A percentile compares a stretch with the other conserved stretches of the same genome.
phyloP scores from a whole-genome alignment of 2,888 invertebrate genomes.

The Automeris io region DNA sequence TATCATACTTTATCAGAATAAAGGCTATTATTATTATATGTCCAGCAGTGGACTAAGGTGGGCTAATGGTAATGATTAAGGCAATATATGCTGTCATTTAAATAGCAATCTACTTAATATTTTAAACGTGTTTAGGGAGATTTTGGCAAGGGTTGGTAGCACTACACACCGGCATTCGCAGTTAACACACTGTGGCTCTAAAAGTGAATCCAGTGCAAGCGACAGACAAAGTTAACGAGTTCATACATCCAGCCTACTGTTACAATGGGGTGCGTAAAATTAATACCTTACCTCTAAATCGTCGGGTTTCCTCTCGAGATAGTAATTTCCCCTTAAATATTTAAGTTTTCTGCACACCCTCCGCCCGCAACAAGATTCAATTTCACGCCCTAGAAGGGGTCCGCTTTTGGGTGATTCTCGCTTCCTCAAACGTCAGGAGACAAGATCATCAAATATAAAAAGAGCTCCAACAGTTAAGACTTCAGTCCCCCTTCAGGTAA shows the following conservation, averaged over 20 bases:
- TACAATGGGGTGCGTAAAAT: conserved; percentile 68
- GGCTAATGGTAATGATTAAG: no score
- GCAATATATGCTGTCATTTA: no score
- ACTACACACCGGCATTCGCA: conserved; percentile 36
- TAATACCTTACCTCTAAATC: conserved; percentile 68
- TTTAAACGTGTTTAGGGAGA: no score
- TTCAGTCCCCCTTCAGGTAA: conserved; percentile 22
- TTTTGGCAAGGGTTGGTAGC: no score
- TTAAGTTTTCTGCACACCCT: conserved; percentile 71
- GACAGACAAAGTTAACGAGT: conserved; percentile 67
- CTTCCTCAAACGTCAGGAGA: conserved; percentile 67
- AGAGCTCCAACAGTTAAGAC: conserved; percentile 42
- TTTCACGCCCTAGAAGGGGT: conserved; percentile 73
- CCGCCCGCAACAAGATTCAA: conserved; percentile 74
- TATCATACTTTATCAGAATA: no score
- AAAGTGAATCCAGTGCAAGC: conserved; percentile 50
- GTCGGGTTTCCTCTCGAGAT: conserved; percentile 53
- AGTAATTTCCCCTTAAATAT: conserved; percentile 72
- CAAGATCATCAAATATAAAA: conserved; percentile 46
- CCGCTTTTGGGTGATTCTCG: conserved; percentile 56
- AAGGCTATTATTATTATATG: no score
- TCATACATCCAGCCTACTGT: conserved; percentile 58
- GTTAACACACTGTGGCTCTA: conserved; percentile 34
- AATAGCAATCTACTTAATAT: no score
- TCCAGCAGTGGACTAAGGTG: no score